Percentiles rank a stretch among this genome's conserved stretches.
Evolutionary conservation across 2,797 vertebrate genomes (phyloP).

Genomic region (Scleropages formosus): DNA sequence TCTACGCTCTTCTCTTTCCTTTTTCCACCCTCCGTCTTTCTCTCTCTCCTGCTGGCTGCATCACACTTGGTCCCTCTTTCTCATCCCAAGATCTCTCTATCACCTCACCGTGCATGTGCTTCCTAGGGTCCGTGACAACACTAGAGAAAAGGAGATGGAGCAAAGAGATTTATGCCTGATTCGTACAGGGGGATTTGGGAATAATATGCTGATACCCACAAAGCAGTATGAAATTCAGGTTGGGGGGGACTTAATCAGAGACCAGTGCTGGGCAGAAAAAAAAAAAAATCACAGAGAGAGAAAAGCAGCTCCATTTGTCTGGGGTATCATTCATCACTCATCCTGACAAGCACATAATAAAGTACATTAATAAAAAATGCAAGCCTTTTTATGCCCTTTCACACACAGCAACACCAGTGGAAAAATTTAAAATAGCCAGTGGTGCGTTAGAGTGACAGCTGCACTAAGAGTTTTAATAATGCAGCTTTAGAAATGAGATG

Average conservation of each 20-base stretch:
- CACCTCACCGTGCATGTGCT: neutral
- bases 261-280: conserved; percentile 2
- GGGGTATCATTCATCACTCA: conserved; percentile 39
- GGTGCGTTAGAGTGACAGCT: conserved; percentile 27
- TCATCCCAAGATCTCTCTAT: neutral
- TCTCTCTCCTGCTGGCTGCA: neutral
- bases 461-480: conserved; percentile 47
- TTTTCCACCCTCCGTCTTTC: neutral
- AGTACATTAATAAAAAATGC: conserved; percentile 41
- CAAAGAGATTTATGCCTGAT: neutral
- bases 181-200: conserved; percentile 1
- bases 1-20: conserved; percentile 8
- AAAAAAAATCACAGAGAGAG: neutral
- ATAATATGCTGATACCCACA: neutral
- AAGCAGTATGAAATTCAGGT: neutral
- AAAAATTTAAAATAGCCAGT: conserved; percentile 17
- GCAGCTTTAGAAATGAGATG: conserved; percentile 40
- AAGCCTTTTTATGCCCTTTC: conserved; percentile 33
- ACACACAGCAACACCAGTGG: neutral
- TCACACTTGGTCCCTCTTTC: neutral
- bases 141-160: neutral
- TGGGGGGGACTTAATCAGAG: conserved; percentile 31
- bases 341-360: conserved; percentile 43
- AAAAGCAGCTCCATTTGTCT: conserved; percentile 26
- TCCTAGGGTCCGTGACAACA: conserved; percentile 10